Base-by-base conservation (phyloP, 2,113 vertebrate species). In the Azemiops feae region DNA sequence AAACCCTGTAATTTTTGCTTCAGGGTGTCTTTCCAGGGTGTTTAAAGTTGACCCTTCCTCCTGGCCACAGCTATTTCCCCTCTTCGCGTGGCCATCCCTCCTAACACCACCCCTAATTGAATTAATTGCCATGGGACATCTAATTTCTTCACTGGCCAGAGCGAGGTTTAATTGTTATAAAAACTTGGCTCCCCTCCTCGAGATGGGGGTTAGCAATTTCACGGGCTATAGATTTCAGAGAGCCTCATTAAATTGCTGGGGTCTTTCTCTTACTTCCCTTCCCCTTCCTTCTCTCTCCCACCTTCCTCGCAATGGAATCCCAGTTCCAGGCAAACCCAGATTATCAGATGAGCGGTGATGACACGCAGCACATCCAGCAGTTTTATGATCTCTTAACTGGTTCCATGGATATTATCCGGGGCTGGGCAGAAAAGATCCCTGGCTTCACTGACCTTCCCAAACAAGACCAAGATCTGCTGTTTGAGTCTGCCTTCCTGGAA, bases 321-420 rank as follows among this genome's bases (percentile, higher is more conserved):
- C 98, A 99, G 99, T 99, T 99, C 97, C 99, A 99, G 98, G 98
- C 99, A 27, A 99, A 98, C 98, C 99, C 99, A 95, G 99, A 99
- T 97, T 99, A 99, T 98, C 99, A 99, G 98, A 98, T 99, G 98
- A 98, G 98, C 95, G 99, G 99, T 92, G 99, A 99, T 94, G 99
- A 99, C 98, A 99, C 99, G 58, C 99, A 99, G 97, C 99, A 99
- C 95, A 99, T 99, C 97, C 99, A 99, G 97, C 99, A 99, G 97
- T 99, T 99, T 98, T 99, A 99, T 54, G 99, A 99, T 96, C 99
- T 99, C 88, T 96, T 99, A 95, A 99, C 99, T 93, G 99, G 99
- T 96, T 99, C 99, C 98, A 99, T 99, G 99, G 99, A 99, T 98
- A 99, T 99, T 97, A 99, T 99, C 97, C 98, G 99, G 90, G 98